phyloP scores from a whole-genome alignment of 2,888 invertebrate species.

The Leptinotarsa rubiginosa region DNA sequence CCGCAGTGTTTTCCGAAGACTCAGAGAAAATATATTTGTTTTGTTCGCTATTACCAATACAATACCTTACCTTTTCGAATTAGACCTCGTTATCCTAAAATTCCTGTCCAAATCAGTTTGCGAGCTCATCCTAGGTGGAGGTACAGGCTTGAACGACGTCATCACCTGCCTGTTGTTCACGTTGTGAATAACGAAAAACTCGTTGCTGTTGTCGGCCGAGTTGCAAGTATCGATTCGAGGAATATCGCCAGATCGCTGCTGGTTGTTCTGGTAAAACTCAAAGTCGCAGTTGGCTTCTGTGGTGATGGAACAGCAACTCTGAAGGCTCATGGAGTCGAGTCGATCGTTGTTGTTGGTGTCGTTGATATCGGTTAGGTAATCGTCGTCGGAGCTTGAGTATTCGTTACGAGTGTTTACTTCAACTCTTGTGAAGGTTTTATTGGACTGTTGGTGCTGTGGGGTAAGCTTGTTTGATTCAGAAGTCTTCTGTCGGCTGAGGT shows the following conservation, averaged over 20 bases:
- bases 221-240: slow-evolving; percentile 41
- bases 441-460: slow-evolving; percentile 30
- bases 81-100: slow-evolving; percentile 59
- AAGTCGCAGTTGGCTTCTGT: slow-evolving; percentile 76
- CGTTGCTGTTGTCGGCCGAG: slow-evolving; percentile 43
- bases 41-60: not conserved
- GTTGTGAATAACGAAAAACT: slow-evolving; percentile 38
- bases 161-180: slow-evolving; percentile 39
- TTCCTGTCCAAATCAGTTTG: slow-evolving; percentile 41
- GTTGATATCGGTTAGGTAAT: slow-evolving; percentile 64
- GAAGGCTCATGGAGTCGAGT: slow-evolving; percentile 60
- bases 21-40: too few relatives aligned
- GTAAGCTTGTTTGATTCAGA: slow-evolving; percentile 24
- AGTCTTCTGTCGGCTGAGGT: slow-evolving; percentile 41
- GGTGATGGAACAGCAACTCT: slow-evolving; percentile 71
- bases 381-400: slow-evolving; percentile 46
- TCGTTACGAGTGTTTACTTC: slow-evolving; percentile 32
- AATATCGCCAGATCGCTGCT: slow-evolving; percentile 23
- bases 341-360: slow-evolving; percentile 57
- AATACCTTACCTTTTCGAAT: slow-evolving; percentile 53
- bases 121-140: slow-evolving; percentile 29
- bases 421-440: slow-evolving; percentile 32
- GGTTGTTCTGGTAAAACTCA: slow-evolving; percentile 69
- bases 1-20: too few relatives aligned
- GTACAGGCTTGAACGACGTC: slow-evolving; percentile 39